Evolutionary conservation across 2,888 invertebrate species (phyloP), one percentile per base, ranked within the genome.

Genomic region (Papilio elwesi): DNA sequence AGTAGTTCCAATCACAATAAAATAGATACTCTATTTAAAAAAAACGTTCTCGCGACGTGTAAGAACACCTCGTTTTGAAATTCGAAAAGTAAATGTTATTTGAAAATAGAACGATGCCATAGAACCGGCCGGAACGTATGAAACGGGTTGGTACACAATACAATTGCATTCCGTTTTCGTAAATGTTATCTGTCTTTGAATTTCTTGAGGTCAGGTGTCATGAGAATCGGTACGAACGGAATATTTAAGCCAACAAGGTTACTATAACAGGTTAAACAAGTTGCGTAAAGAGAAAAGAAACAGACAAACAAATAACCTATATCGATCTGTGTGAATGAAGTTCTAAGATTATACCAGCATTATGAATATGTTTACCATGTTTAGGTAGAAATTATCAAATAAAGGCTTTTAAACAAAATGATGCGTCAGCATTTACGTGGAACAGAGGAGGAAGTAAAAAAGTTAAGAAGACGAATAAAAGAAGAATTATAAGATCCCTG

Each of bases 101-200:
- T 49, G 57, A 70, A 70, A 57, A 70, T 57, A 49, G 70, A 70
- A 65, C 57, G 48, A 70, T 65, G 65, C 36, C 15, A 65, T 10
- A 16, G 48, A 65, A 65, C 70, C 65, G 70, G 70, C 62, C 16
- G 11, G 1, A 51, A 69, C 51, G 49, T 26, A 59, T 13, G 11
- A 0, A 51, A 69, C 62, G 38, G 49, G 68, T 69, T 69, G 38
- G 6, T 10, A 6, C 6, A 53, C n/a, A 64, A 70, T 64, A 55
- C 16, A 64, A 64, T 26, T n/a, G 53, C 16, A 26, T 63, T 70
- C 64, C 8, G n/a, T 62, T 70, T 64, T 64, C 26, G 7, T 48
- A 48, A 43, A 26, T 26, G 26, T 26, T 64, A 55, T 64, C 15
- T 53, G 47, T 53, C 11, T 43, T 47, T 10, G 11, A 13, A 26